Base-by-base conservation (phyloP, 1,140 invertebrate species). In the Dryas iulia region DNA sequence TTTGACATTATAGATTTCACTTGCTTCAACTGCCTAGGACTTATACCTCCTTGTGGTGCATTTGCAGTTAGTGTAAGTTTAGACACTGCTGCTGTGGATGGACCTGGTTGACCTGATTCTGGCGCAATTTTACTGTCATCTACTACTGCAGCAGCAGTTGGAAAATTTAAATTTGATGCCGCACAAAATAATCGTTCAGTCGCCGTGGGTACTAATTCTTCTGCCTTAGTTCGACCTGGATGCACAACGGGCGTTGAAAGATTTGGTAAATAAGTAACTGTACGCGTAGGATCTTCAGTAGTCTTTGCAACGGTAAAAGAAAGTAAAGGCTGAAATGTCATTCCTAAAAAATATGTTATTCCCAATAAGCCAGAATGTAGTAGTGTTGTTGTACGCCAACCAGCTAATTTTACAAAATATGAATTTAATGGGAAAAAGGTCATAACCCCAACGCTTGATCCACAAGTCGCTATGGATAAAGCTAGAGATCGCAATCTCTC, bases 381-480 rank as follows among this genome's bases (percentile, higher is more conserved):
- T 26, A 96, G 85, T 8, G 97, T 90, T 0, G 95, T 93, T 10
- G 90, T 89, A 63, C 95, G 93, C 97, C 97, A 98, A 3, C 95
- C 95, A 31, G 93, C 94, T 7, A 92, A 70, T 6, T 94, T 85
- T 11, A 97, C 93, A 25, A 98, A 91, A 28, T 86, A 78, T 35
- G 93, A 87, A 39, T 94, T 94, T 31, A 98, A 83, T 39, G 96
- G 90, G 80, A 95, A 94, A 82, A 96, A 93, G 5, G 94, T 69
- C 82, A 96, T 95, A 2, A 95, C 94, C 7, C 95, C 96, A 25
- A 96, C 93, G 39, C 97, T 96, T 2, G 96, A 96, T 8, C 97
- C 97, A 77, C 95, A 96, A 3, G 96, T 94, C 4, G 96, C 94
- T 59, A 97, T 94, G 28, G 96, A 95, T 24, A 96, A 96, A 4